Evolutionary conservation across 53 echinoderm and acorn worm genomes (phyloP).

Genomic region (Holothuria leucospilota): DNA sequence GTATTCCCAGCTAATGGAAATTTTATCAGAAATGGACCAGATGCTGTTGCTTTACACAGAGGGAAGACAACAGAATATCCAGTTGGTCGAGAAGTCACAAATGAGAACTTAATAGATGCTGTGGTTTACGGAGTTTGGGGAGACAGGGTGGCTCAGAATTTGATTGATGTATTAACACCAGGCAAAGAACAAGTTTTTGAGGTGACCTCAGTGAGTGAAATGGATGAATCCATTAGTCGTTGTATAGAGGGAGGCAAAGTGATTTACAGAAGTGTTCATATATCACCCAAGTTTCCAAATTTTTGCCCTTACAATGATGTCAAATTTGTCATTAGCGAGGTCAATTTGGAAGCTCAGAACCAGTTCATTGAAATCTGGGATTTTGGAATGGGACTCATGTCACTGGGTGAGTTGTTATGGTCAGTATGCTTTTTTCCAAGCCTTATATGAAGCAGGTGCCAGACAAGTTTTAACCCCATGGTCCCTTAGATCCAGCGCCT

Average conservation of each 20-base stretch:
- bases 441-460: too few relatives aligned
- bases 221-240: conserved; percentile 85
- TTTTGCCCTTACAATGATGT: conserved; percentile 74
- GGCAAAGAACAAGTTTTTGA: conserved; percentile 55
- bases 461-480: background rate
- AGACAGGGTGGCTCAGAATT: conserved; percentile 16
- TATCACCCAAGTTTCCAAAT: conserved; percentile 83
- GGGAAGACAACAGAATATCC: conserved; percentile 52
- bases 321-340: conserved; percentile 81
- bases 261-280: conserved; percentile 60
- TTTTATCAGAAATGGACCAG: conserved; percentile 63
- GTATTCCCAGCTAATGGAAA: conserved; percentile 57
- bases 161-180: conserved; percentile 65
- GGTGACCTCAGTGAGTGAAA: conserved; percentile 36
- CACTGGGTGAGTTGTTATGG: conserved; percentile 68
- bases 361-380: conserved; percentile 98
- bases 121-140: conserved; percentile 53
- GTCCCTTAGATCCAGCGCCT: too few relatives aligned
- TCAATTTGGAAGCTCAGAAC: conserved; percentile 60
- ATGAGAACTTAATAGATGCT: conserved; percentile 66
- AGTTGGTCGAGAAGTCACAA: conserved; percentile 28
- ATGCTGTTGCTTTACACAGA: conserved; percentile 69
- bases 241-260: conserved; percentile 64
- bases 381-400: conserved; percentile 76
- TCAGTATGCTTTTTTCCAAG: too few relatives aligned